Evolutionary conservation across 2,797 vertebrate species (phyloP).

Genomic region (Sorex maritimensis): DNA sequence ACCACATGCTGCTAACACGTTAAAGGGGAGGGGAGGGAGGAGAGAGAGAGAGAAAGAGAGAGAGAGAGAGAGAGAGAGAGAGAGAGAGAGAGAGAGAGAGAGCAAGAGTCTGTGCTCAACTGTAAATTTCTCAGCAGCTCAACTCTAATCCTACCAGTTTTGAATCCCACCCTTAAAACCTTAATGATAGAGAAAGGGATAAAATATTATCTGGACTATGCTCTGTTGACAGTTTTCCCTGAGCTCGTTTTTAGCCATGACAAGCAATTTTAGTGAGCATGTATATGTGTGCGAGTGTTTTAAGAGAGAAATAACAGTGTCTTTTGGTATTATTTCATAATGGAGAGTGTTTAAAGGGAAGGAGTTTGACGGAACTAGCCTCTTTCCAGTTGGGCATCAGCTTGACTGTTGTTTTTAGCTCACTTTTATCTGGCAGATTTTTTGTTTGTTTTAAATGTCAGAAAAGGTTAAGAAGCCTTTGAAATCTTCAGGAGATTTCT

Average conservation of each 20-base stretch:
- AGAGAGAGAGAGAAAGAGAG: neutral
- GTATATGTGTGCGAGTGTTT: neutral
- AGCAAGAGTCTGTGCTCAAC: slow-evolving; percentile 58
- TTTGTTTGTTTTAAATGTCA: slow-evolving; percentile 92
- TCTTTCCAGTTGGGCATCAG: slow-evolving; percentile 89
- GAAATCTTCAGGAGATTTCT: slow-evolving; percentile 89
- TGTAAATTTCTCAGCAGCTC: slow-evolving; percentile 86
- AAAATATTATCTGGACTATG: slow-evolving; percentile 87
- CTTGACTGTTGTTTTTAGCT: slow-evolving; percentile 88
- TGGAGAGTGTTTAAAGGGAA: slow-evolving; percentile 91
- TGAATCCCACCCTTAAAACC: slow-evolving; percentile 88
- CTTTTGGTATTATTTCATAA: slow-evolving; percentile 89
- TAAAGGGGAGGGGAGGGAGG: slow-evolving; percentile 70
- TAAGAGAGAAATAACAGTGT: slow-evolving; percentile 66
- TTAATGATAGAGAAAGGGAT: slow-evolving; percentile 88
- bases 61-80: slow-evolving; percentile 60
- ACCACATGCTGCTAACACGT: slow-evolving; percentile 83
- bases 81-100: slow-evolving; percentile 29
- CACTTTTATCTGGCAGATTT: slow-evolving; percentile 89
- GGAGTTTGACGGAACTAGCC: slow-evolving; percentile 88
- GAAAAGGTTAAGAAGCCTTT: slow-evolving; percentile 90
- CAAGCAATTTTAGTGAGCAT: slow-evolving; percentile 77
- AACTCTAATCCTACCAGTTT: slow-evolving; percentile 87
- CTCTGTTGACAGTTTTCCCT: slow-evolving; percentile 86
- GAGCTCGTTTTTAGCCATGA: slow-evolving; percentile 86